phyloP scores from a whole-genome alignment of 2,113 vertebrate genomes.

The Microtus pennsylvanicus region DNA sequence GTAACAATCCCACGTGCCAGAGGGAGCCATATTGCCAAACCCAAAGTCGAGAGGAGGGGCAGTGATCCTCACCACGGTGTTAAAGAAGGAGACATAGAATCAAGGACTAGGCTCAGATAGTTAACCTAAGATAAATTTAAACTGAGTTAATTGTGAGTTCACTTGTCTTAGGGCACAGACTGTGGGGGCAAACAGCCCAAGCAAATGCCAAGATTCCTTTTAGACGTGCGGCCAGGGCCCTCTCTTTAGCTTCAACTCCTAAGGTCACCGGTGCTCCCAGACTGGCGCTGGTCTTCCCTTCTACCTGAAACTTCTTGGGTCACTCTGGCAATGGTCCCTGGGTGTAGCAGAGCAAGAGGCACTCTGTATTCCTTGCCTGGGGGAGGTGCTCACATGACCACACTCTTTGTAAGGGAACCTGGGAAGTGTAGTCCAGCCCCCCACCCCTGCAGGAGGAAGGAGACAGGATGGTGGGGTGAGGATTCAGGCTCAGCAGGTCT shows the following conservation, averaged over 20 bases:
- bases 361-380: neutral
- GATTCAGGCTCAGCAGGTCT: neutral
- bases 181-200: no score
- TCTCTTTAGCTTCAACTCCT: neutral
- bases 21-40: neutral
- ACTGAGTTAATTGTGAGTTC: neutral
- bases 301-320: neutral
- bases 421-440: neutral
- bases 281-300: rapidly evolving
- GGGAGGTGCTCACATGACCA: neutral
- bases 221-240: rapidly evolving
- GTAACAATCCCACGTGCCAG: neutral
- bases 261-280: neutral
- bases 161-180: rapidly evolving
- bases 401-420: neutral
- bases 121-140: neutral
- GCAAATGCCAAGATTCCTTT: neutral
- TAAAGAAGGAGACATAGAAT: neutral
- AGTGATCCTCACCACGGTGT: rapidly evolving
- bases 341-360: neutral
- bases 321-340: no score
- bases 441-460: neutral
- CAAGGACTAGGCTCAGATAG: neutral
- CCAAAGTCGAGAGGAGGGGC: neutral
- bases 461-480: rapidly evolving